phyloP scores from a whole-genome alignment of 2,797 vertebrate species.

The Orientallactaga sibirica region DNA sequence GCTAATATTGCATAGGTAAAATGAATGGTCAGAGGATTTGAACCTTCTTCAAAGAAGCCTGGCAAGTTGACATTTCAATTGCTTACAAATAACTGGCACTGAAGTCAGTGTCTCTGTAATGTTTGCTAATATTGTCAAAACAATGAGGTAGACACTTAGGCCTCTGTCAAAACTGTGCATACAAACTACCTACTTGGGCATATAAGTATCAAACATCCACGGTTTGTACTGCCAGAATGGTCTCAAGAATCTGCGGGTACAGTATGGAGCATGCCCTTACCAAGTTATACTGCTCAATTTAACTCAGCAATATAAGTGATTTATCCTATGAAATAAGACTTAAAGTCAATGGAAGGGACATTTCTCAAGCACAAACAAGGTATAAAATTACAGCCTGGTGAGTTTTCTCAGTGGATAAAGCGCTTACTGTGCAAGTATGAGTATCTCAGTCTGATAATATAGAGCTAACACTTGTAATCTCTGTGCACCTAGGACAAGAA shows the following conservation, averaged over 20 bases:
- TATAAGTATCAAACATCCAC: conserved; percentile 59
- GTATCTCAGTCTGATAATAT: too few relatives aligned
- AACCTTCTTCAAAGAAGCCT: conserved; percentile 50
- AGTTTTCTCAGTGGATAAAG: too few relatives aligned
- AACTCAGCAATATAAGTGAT: neutral
- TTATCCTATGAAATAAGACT: neutral
- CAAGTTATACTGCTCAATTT: conserved; percentile 1
- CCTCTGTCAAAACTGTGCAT: conserved; percentile 67
- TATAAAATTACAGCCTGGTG: too few relatives aligned
- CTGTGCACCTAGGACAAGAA: too few relatives aligned
- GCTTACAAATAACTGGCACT: conserved; percentile 44
- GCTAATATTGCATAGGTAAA: conserved; percentile 7
- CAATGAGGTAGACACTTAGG: conserved; percentile 46
- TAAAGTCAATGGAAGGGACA: neutral
- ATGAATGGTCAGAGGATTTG: neutral
- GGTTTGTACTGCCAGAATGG: conserved; percentile 38
- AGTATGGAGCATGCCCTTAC: conserved; percentile 33
- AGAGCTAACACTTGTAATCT: too few relatives aligned
- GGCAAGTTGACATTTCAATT: conserved; percentile 29
- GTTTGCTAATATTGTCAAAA: conserved; percentile 79
- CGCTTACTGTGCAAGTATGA: too few relatives aligned
- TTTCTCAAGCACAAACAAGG: neutral
- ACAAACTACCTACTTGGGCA: conserved; percentile 76
- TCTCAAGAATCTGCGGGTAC: conserved; percentile 27
- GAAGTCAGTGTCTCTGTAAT: conserved; percentile 49